Base-by-base conservation (phyloP, 1,140 invertebrate species). In the Zaprionus capensis region DNA sequence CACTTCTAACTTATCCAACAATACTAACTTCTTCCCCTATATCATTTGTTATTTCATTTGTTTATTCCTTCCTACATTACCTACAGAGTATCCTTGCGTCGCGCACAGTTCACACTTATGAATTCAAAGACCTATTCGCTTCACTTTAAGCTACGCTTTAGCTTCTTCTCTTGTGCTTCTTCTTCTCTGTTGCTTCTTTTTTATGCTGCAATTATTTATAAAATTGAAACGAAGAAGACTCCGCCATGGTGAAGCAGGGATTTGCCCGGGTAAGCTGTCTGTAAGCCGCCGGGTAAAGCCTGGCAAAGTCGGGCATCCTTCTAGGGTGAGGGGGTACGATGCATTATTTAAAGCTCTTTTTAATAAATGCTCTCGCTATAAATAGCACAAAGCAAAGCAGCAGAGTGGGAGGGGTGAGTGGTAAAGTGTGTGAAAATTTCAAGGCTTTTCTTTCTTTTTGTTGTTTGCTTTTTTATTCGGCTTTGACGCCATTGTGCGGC, bases 351-450 rank as follows among this genome's bases (percentile, higher is more conserved):
- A 63, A 63, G 59, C 34, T 38, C 59, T 63, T 71, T 57, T 64
- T 57, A 55, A 71, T 71, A 49, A 46, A 65, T 71, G 41, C 38
- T 12, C 31, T 34, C 14, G 69, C 64, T 55, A 68, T 44, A 68
- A 73, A 69, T 74, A 67, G 49, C 71, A 73, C 71, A 73, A 67
- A 73, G 64, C 26, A 44, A 44, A 44, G 64, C 14, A 26, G 14
- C 1, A n/a, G 15, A 14, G 9, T 12, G 31, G 17, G 5, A 3
- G 4, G 31, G 7, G 3, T 49, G 3, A 34, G 46, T n/a, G 31
- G 17, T 17, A 38, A 15, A 65, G 49, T 65, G 66, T 67, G 71
- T 81, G 73, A 70, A 72, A 58, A 82, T 80, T 86, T 85, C 83
- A 86, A 85, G 83, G 82, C 69, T 87, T 78, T 80, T 59, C 24